phyloP scores from a whole-genome alignment of 1,140 invertebrate species.

The Goniozus legneri region DNA sequence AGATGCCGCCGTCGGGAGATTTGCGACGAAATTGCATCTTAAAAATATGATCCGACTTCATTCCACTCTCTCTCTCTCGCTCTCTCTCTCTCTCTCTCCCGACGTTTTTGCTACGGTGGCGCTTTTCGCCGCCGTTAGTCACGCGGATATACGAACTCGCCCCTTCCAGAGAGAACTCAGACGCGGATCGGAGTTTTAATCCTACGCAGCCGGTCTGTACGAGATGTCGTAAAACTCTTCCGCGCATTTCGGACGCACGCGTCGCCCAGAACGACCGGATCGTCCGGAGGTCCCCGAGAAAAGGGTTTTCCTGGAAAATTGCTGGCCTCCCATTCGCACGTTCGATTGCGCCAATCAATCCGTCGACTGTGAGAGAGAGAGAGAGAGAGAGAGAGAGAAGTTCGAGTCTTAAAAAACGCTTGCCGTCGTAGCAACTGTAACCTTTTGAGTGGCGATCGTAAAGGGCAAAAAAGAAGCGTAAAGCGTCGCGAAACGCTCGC shows the following conservation, averaged over 20 bases:
- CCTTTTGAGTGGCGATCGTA: constrained; percentile 30
- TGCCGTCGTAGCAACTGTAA: constrained; percentile 20
- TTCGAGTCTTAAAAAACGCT: constrained; percentile 28
- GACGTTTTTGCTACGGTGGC: too few species aligned
- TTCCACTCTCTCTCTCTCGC: constrained; percentile 13
- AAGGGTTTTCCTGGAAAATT: too few species aligned
- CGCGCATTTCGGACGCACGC: neutral
- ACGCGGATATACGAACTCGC: too few species aligned
- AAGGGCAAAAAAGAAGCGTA: constrained; percentile 13
- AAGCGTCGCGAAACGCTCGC: constrained; percentile 4
- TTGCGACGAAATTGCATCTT: constrained; percentile 47
- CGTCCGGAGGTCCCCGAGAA: too few species aligned
- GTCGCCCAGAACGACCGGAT: too few species aligned
- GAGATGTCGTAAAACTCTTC: too few species aligned
- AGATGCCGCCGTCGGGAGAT: constrained; percentile 40
- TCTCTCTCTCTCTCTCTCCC: neutral
- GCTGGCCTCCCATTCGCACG: neutral
- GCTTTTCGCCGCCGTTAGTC: too few species aligned
- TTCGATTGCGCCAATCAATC: constrained; percentile 1
- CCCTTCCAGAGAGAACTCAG: too few species aligned
- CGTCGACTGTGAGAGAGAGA: neutral
- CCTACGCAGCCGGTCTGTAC: too few species aligned
- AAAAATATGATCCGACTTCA: constrained; percentile 49
- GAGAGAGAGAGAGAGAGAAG: constrained; percentile 3
- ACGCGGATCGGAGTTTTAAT: too few species aligned